Conservation (phyloP, 2,797 vertebrate species). For the Characodon lateralis region DNA sequence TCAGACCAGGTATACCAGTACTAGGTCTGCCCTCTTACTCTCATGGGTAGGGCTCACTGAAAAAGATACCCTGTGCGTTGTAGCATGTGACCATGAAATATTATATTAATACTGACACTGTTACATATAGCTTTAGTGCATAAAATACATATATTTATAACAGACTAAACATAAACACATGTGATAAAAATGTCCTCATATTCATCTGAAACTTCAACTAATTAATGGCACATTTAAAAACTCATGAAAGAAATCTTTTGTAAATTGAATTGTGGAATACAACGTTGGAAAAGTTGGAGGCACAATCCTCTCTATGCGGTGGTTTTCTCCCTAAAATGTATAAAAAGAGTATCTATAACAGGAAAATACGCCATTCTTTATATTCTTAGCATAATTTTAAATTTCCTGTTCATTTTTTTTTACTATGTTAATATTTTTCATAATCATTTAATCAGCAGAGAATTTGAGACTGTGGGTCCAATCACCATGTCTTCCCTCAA, state of each 20-base stretch:
- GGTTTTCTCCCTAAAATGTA: not conserved
- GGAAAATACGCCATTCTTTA: not conserved
- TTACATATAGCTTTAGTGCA: not conserved
- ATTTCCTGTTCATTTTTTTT: not conserved
- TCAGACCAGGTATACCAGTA: not conserved
- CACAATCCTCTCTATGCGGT: too few relatives aligned
- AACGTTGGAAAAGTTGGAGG: not conserved
- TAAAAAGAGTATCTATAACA: not conserved
- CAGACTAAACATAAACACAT: not conserved
- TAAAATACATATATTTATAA: not conserved
- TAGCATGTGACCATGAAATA: not conserved
- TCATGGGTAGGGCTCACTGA: not conserved
- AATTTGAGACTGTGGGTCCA: not conserved
- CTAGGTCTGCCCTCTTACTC: not conserved
- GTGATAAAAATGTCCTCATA: not conserved
- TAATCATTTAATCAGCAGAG: not conserved
- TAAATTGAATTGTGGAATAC: not conserved
- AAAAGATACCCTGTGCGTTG: not conserved
- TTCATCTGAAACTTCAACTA: not conserved
- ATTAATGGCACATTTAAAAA: not conserved
- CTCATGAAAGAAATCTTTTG: too few relatives aligned
- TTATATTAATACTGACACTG: too few relatives aligned
- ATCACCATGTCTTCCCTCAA: not conserved
- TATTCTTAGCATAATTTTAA: not conserved
- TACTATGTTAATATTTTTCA: not conserved